Conservation (phyloP, 2,113 vertebrate species). For the Notechis scutatus region DNA sequence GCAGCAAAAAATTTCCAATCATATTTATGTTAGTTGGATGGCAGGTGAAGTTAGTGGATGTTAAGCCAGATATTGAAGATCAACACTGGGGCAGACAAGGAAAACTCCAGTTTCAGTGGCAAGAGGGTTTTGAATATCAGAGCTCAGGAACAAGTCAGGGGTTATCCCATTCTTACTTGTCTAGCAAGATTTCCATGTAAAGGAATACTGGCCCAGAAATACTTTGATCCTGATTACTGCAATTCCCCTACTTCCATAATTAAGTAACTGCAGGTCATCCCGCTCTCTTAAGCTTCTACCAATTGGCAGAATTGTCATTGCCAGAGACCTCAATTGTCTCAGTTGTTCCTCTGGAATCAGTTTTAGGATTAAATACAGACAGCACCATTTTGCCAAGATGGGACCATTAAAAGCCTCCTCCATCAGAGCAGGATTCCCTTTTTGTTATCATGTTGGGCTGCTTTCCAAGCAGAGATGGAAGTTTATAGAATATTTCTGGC, state of each 20-base stretch:
- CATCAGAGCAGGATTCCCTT: slow-evolving; percentile 10
- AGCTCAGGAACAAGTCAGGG: background rate
- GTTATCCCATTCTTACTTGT: too few species aligned
- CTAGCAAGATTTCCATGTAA: background rate
- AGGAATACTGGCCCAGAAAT: background rate
- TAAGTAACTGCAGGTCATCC: too few species aligned
- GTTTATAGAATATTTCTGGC: background rate
- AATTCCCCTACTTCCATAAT: background rate
- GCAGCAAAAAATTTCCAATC: background rate
- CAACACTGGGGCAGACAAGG: background rate
- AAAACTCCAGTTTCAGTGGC: background rate
- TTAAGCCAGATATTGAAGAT: background rate
- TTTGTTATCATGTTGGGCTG: background rate
- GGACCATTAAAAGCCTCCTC: background rate
- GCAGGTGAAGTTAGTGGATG: background rate
- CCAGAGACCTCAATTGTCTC: background rate
- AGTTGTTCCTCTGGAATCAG: background rate
- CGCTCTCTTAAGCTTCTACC: background rate
- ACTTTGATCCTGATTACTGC: background rate
- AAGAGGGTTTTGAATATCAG: background rate
- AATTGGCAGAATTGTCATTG: background rate
- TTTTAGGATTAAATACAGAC: background rate
- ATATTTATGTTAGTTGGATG: background rate
- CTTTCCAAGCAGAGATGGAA: slow-evolving; percentile 7
- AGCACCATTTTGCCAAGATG: background rate